Evolutionary conservation across 2,797 vertebrate genomes (phyloP).

Genomic region (Calcarius lapponicus): DNA sequence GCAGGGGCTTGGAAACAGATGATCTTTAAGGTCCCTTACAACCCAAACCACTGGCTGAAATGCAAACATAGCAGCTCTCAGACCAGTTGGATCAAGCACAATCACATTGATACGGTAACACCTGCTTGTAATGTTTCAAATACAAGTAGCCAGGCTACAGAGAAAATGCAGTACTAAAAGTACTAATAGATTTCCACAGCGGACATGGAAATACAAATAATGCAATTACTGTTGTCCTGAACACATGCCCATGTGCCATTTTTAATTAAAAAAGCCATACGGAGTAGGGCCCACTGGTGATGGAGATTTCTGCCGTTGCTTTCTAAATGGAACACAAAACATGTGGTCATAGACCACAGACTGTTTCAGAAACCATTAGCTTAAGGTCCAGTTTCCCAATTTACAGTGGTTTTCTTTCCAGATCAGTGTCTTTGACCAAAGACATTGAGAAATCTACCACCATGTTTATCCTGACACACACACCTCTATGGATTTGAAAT

Average conservation of each 20-base stretch:
- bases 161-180: neutral
- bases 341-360: neutral
- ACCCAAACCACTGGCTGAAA: neutral
- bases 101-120: neutral
- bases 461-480: neutral
- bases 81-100: neutral
- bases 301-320: neutral
- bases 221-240: neutral
- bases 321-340: neutral
- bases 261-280: neutral
- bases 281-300: neutral
- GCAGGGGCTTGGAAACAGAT: neutral
- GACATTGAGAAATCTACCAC: neutral
- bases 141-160: neutral
- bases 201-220: neutral
- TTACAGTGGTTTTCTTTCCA: neutral
- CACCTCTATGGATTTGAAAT: neutral
- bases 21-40: neutral
- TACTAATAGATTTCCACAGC: neutral
- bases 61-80: neutral
- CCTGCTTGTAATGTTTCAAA: neutral
- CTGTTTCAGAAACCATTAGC: neutral
- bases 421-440: neutral
- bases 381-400: neutral
- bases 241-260: neutral